Evolutionary conservation across 92 coral and sea anemone species (phyloP).

Genomic region (Plumapathes pennacea): DNA sequence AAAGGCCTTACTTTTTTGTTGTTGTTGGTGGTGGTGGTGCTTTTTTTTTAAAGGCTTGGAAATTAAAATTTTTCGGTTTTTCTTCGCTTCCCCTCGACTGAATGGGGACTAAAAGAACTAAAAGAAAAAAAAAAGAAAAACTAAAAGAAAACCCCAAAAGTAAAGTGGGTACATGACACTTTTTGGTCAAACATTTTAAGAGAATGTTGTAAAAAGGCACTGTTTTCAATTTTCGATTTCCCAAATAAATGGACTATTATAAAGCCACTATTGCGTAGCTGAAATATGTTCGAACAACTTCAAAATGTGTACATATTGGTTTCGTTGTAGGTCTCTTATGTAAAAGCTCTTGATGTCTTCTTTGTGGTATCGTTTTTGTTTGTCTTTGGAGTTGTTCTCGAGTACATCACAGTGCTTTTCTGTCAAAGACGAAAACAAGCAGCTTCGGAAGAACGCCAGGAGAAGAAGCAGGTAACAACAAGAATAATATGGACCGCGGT

Average conservation of each 20-base stretch:
- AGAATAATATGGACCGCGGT: too few species aligned
- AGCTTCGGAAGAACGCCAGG: not conserved
- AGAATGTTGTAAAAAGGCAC: too few species aligned
- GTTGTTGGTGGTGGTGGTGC: slow-evolving; percentile 56
- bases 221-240: too few species aligned
- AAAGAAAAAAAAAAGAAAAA: not conserved
- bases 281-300: too few species aligned
- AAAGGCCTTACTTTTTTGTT: slow-evolving; percentile 61
- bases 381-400: slow-evolving; percentile 82
- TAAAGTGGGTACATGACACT: not conserved
- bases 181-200: not conserved
- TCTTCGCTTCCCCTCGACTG: slow-evolving; percentile 13
- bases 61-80: slow-evolving; percentile 49
- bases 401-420: slow-evolving; percentile 63
- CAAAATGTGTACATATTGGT: not conserved
- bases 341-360: slow-evolving; percentile 80
- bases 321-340: slow-evolving; percentile 69
- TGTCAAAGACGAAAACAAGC: not conserved
- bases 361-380: slow-evolving; percentile 75
- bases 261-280: too few species aligned
- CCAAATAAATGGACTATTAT: too few species aligned
- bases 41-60: slow-evolving; percentile 64
- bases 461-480: slow-evolving; percentile 3
- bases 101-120: slow-evolving; percentile 2
- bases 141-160: not conserved